A percentile compares a stretch with the other conserved stretches of the same genome.
Evolutionary conservation across 2,888 invertebrate genomes (phyloP).

Genomic region (Siphonodentalium dalli): DNA sequence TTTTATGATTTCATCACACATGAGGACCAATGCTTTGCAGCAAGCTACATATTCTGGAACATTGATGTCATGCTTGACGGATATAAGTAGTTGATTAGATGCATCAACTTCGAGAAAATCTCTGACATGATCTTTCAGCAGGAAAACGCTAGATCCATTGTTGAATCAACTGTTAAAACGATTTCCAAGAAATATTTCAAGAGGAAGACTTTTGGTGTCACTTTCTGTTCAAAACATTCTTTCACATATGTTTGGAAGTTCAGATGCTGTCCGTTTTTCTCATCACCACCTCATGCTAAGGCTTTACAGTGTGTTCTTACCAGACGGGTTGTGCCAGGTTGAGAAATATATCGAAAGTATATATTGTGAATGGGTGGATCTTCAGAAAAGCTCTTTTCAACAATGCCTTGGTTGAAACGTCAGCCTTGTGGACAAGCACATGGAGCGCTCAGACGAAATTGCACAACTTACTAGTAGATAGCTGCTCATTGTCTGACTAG

Average conservation of each 20-base stretch:
- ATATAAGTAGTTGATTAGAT: constrained; percentile 11
- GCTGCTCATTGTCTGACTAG: constrained; percentile 6
- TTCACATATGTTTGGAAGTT: constrained; percentile 13
- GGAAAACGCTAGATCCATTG: constrained; percentile 12
- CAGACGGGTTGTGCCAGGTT: constrained; percentile 11
- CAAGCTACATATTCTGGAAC: constrained; percentile 9
- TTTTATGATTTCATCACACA: constrained; percentile 14
- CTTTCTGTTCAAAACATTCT: constrained; percentile 17
- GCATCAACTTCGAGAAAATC: constrained; percentile 8
- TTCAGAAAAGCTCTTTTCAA: constrained; percentile 10
- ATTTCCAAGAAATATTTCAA: constrained; percentile 20
- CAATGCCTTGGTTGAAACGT: background rate
- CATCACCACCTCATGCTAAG: constrained; percentile 21
- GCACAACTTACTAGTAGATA: constrained; percentile 7
- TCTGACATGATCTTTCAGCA: constrained; percentile 13
- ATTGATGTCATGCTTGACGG: constrained; percentile 8
- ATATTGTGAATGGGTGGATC: too few relatives aligned
- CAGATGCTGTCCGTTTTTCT: constrained; percentile 19
- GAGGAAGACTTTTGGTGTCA: constrained; percentile 1
- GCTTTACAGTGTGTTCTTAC: constrained; percentile 13
- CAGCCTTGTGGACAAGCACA: constrained; percentile 7
- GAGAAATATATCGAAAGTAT: too few relatives aligned
- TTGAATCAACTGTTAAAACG: constrained; percentile 24
- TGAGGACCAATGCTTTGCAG: constrained; percentile 8
- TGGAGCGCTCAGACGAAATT: too few relatives aligned